A percentile compares a stretch with the other conserved stretches of the same genome.
Evolutionary conservation across 2,113 vertebrate species (phyloP).

Genomic region (Tachysurus vachellii): DNA sequence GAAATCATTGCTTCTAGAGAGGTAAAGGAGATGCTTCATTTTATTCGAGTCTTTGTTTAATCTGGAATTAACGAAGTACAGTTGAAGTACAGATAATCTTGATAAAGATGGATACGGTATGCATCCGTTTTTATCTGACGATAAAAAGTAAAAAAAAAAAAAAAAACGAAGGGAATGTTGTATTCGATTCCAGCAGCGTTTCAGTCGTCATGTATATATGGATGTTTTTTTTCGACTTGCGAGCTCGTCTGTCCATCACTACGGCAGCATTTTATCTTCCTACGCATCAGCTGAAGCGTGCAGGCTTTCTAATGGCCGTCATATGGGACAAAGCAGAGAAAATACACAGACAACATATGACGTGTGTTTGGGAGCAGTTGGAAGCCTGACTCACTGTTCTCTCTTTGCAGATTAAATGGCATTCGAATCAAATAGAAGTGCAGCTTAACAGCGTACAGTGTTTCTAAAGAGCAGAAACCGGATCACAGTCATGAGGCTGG

Average conservation of each 20-base stretch:
- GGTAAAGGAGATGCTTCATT: neutral
- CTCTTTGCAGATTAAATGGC: conserved; percentile 11
- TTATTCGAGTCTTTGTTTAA: neutral
- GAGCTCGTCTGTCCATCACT: neutral
- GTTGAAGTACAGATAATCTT: neutral
- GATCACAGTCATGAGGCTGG: neutral
- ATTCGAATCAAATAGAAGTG: neutral
- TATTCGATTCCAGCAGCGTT: neutral
- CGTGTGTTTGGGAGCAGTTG: conserved; percentile 9
- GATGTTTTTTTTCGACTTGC: neutral
- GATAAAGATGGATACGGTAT: neutral
- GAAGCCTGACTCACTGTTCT: conserved; percentile 25
- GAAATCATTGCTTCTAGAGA: neutral
- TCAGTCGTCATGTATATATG: neutral
- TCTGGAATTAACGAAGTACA: neutral
- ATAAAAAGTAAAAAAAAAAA: neutral
- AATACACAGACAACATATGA: conserved; percentile 18
- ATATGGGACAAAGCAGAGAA: conserved; percentile 23
- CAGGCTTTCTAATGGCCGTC: neutral
- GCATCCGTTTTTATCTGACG: neutral
- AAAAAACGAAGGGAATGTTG: neutral
- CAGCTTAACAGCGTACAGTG: neutral
- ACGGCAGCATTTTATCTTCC: neutral
- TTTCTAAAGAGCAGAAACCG: neutral
- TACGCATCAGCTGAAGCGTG: conserved; percentile 17